These are phyloP conservation scores for Bradypodion ventrale DNA, from an alignment of 2,797 vertebrate species.

Conservation along the genomic window DNA sequence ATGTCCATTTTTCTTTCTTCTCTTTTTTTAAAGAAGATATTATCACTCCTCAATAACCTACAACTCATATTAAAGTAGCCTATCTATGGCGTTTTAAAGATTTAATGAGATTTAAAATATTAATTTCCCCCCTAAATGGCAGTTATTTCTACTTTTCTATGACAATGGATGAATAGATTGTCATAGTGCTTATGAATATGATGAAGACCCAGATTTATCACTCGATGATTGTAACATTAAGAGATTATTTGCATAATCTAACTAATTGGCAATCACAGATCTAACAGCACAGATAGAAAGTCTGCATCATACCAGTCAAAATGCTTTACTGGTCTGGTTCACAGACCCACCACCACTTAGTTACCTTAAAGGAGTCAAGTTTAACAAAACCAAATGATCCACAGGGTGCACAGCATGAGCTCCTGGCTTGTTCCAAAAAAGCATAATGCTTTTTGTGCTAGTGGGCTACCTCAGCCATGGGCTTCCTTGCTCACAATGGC, in stretches of 20 bases:
- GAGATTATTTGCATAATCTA: not conserved
- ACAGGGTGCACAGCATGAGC: not conserved
- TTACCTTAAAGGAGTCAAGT: not conserved
- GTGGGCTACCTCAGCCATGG: not conserved
- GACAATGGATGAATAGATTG: not conserved
- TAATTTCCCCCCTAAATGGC: conserved; percentile 71
- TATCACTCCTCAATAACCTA: conserved; percentile 57
- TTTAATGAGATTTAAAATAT: conserved; percentile 69
- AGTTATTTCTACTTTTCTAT: conserved; percentile 50
- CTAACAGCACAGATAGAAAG: not conserved
- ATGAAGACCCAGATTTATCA: conserved; percentile 22
- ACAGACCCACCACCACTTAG: not conserved
- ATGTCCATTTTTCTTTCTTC: conserved; percentile 45
- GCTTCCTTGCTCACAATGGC: not conserved
- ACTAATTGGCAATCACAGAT: not conserved
- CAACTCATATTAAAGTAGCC: conserved; percentile 63
- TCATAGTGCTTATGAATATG: conserved; percentile 2
- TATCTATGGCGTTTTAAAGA: conserved; percentile 59
- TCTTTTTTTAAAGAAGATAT: conserved; percentile 48
- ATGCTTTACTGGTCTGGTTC: not conserved
- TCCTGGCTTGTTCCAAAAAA: not conserved
- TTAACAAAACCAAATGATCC: not conserved
- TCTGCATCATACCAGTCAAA: not conserved
- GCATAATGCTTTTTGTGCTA: not conserved
- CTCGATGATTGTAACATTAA: not conserved